Percentiles rank a stretch among this genome's conserved stretches.
phyloP scores from a whole-genome alignment of 2,113 vertebrate species.

The Chascanopsetta lugubris region DNA sequence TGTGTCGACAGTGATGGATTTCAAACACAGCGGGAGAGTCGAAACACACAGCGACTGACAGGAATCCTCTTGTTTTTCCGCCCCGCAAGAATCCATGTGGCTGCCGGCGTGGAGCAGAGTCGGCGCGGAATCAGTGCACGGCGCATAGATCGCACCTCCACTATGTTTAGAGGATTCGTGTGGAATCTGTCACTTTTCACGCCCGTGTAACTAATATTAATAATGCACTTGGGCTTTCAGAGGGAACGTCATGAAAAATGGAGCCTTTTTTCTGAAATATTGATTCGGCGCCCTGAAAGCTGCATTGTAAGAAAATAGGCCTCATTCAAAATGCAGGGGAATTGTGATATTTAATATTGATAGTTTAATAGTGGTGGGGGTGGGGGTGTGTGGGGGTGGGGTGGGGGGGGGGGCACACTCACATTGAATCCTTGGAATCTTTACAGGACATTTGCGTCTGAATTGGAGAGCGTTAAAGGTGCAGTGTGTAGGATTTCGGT shows the following conservation, averaged over 20 bases:
- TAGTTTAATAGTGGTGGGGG: conserved; percentile 70
- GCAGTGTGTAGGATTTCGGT: no score
- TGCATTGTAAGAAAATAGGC: conserved; percentile 74
- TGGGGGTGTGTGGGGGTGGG: no score
- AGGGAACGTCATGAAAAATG: conserved; percentile 72
- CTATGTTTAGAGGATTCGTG: conserved; percentile 51
- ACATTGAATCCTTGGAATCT: conserved; percentile 15
- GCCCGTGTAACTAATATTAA: conserved; percentile 67
- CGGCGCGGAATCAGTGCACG: conserved; percentile 44
- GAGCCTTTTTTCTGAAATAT: conserved; percentile 74
- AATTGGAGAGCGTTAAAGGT: conserved; percentile 13
- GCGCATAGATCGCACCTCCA: conserved; percentile 56
- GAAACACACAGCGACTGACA: conserved; percentile 28
- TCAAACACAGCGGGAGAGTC: conserved; percentile 40
- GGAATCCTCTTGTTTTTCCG: conserved; percentile 8
- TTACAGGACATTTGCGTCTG: conserved; percentile 31
- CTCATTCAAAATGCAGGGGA: conserved; percentile 73
- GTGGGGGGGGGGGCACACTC: conserved; percentile 41
- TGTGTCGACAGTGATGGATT: conserved; percentile 38
- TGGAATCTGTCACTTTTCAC: conserved; percentile 68
- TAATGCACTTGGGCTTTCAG: conserved; percentile 75
- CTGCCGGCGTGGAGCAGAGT: conserved; percentile 23
- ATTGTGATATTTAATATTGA: conserved; percentile 71
- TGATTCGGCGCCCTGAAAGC: conserved; percentile 71
- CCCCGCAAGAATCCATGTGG: conserved; percentile 28